phyloP scores from a whole-genome alignment of 2,797 vertebrate species.

The Phoxinus dragarum region DNA sequence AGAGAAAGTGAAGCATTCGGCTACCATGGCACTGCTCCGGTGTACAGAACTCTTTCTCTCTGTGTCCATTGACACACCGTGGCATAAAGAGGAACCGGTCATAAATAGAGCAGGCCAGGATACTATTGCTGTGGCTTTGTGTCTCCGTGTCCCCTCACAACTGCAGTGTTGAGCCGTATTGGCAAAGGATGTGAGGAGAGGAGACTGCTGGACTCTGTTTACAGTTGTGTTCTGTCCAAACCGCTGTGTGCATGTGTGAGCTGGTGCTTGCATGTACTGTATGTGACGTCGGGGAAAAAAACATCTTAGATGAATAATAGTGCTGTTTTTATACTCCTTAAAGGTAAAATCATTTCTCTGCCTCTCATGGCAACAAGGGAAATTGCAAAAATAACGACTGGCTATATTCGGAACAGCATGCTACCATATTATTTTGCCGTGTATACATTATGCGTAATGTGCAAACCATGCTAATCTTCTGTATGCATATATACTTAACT shows the following conservation, averaged over 20 bases:
- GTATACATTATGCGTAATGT: neutral
- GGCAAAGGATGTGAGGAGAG: conserved; percentile 41
- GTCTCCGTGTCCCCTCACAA: conserved; percentile 3
- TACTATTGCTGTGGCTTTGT: conserved; percentile 20
- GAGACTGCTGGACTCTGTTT: conserved; percentile 7
- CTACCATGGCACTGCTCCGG: neutral
- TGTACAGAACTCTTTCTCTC: conserved; percentile 20
- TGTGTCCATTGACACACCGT: conserved; percentile 11
- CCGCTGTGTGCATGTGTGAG: conserved; percentile 13
- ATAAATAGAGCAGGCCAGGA: conserved; percentile 13
- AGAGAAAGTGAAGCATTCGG: conserved; percentile 18
- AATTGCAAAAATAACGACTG: conserved; percentile 2
- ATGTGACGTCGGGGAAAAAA: neutral
- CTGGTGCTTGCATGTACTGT: neutral
- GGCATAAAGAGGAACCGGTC: conserved; percentile 4
- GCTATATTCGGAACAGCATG: neutral
- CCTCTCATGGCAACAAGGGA: neutral
- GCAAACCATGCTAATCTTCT: neutral
- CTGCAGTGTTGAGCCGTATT: conserved; percentile 16
- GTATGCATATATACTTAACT: neutral
- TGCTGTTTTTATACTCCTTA: conserved; percentile 4
- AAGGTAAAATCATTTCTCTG: neutral
- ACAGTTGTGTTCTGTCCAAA: neutral
- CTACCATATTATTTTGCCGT: neutral
- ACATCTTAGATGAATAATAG: neutral